phyloP scores from a whole-genome alignment of 2,888 invertebrate species.

The Torymus aiolomorphi region DNA sequence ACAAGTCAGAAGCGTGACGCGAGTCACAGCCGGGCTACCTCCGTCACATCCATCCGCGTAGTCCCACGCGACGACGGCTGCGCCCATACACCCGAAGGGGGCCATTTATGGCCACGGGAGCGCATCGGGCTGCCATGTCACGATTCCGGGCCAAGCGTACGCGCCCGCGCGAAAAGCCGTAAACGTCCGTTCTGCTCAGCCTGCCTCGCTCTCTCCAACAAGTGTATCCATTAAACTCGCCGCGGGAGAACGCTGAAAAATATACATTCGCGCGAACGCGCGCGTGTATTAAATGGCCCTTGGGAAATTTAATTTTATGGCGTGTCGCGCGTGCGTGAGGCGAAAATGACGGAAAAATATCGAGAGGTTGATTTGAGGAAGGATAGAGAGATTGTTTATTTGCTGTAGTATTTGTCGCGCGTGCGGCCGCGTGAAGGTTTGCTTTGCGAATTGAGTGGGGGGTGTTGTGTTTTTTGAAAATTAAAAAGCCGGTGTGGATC shows the following conservation, averaged over 20 bases:
- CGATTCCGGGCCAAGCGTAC: conserved; percentile 17
- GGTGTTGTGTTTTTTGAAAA: too few relatives aligned
- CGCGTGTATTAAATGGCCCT: conserved; percentile 38
- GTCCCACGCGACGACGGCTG: not conserved
- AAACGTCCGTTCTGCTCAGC: conserved; percentile 24
- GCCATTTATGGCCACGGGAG: conserved; percentile 39
- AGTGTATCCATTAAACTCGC: conserved; percentile 49
- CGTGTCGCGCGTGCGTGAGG: not conserved
- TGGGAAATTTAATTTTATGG: conserved; percentile 49
- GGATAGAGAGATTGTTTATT: not conserved
- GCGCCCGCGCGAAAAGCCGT: conserved; percentile 46
- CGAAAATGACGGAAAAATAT: conserved; percentile 28
- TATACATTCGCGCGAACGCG: not conserved
- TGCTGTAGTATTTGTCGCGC: too few relatives aligned
- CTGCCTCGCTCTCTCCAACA: conserved; percentile 16
- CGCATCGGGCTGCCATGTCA: conserved; percentile 43
- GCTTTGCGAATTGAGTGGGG: too few relatives aligned
- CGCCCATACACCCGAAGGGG: not conserved
- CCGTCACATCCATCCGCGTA: too few relatives aligned
- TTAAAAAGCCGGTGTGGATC: too few relatives aligned
- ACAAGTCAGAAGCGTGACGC: too few relatives aligned
- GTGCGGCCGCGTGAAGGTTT: too few relatives aligned
- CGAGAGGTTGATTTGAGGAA: conserved; percentile 12
- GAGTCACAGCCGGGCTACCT: too few relatives aligned
- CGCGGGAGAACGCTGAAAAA: conserved; percentile 29